Evolutionary conservation across 2,888 invertebrate genomes (phyloP).

Genomic region (Nephrotoma flavescens): DNA sequence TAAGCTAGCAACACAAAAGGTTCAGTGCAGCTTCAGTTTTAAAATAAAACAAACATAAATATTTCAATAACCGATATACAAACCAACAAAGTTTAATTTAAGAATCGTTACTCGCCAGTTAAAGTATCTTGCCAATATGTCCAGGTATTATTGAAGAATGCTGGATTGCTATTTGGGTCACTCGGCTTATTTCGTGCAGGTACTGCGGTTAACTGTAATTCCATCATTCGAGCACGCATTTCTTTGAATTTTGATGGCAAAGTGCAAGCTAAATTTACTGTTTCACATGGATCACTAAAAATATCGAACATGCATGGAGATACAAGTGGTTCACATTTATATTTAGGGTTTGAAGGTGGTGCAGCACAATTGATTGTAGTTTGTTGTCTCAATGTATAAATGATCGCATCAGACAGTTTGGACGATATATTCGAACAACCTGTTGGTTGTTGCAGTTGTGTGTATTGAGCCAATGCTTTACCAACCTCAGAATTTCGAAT

Average conservation of each 20-base stretch:
- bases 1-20: too few relatives aligned
- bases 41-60: too few relatives aligned
- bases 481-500: conserved; percentile 19
- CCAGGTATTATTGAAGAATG: conserved; percentile 40
- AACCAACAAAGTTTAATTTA: too few relatives aligned
- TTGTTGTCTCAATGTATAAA: conserved; percentile 17
- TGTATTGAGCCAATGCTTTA: conserved; percentile 14
- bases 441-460: background rate
- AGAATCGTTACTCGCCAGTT: background rate
- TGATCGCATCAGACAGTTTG: conserved; percentile 9
- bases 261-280: conserved; percentile 20
- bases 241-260: background rate
- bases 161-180: conserved; percentile 36
- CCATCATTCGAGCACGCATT: background rate
- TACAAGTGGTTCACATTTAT: conserved; percentile 20
- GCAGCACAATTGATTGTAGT: conserved; percentile 19
- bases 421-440: background rate
- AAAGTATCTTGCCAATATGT: conserved; percentile 37
- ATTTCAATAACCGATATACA: too few relatives aligned
- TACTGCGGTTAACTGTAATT: conserved; percentile 21
- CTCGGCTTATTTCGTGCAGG: conserved; percentile 32
- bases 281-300: conserved; percentile 37
- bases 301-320: conserved; percentile 36
- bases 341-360: background rate
- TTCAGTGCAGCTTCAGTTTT: too few relatives aligned